Base-by-base conservation (phyloP, 2,797 vertebrate genomes). In the Lepus townsendii region DNA sequence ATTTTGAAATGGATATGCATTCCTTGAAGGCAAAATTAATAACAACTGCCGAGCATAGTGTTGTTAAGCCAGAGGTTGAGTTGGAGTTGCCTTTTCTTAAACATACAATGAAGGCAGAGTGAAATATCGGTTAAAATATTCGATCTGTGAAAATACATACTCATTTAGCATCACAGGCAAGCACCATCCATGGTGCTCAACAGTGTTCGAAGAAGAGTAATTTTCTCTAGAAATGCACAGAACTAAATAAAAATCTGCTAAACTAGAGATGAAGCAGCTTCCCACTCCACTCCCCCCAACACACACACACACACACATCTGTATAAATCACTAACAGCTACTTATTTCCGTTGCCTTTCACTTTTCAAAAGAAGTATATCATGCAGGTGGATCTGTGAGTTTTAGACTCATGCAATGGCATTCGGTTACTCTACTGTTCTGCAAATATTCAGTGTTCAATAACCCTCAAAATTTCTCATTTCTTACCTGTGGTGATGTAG, bases 381-480 rank as follows among this genome's bases (percentile, higher is more conserved):
- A 52, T 86, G 47, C 32, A 65, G 83, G 9, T 92, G 92, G 82
- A 95, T 96, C 75, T 86, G 86, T 89, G 93, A 94, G 78, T 96
- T 97, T 97, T 91, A 96, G 94, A 93, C 87, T 89, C 96, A 75
- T 95, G 92, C 95, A 93, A 27, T 93, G 77, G 66, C 96, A 82
- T 96, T 97, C 96, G 95, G 96, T 97, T 98, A 96, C 93, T 96
- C 62, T 97, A 75, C 83, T 95, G 32, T 97, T 98, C 92, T 73
- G 95, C 17, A 94, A 98, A 98, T 97, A 98, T 98, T 96, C 95
- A 96, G 93, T 98, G 97, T 97, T 98, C 97, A 98, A 88, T 98
- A 98, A 97, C 97, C 98, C 98, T 98, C 97, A 98, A 97, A 98
- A 98, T 98, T 98, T 98, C 97, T 98, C 97, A 98, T 98, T 98